These are phyloP conservation scores for Danionella dracula DNA, from an alignment of 2,797 vertebrate species.

Conservation along the genomic window DNA sequence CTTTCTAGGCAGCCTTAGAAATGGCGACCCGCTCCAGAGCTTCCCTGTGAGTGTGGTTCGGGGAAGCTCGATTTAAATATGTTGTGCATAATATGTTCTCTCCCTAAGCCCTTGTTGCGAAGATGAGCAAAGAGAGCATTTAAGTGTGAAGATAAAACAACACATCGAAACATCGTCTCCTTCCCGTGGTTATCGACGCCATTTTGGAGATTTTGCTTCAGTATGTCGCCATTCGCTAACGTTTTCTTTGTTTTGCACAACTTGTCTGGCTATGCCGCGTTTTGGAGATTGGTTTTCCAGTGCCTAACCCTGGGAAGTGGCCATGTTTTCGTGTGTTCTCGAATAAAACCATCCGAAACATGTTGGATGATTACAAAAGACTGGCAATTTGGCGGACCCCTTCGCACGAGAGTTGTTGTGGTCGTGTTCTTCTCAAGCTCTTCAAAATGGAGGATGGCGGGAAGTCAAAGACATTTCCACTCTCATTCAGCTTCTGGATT, in stretches of 20 bases:
- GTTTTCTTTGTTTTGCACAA: slow-evolving; percentile 39
- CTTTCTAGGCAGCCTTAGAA: slow-evolving; percentile 61
- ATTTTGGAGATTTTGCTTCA: slow-evolving; percentile 65
- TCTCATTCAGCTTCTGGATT: slow-evolving; percentile 17
- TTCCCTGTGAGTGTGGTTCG: slow-evolving; percentile 47
- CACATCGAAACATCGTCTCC: too few relatives aligned
- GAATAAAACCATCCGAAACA: too few relatives aligned
- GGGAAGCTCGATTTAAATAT: slow-evolving; percentile 55
- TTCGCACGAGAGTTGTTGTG: slow-evolving; percentile 61
- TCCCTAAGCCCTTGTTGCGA: slow-evolving; percentile 50
- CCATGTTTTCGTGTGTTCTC: slow-evolving; percentile 9
- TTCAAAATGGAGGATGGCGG: slow-evolving; percentile 65
- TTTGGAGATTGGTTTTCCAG: slow-evolving; percentile 2
- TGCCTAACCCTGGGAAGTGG: slow-evolving; percentile 19
- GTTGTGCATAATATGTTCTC: slow-evolving; percentile 62
- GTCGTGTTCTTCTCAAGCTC: slow-evolving; percentile 16
- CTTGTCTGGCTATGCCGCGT: not conserved
- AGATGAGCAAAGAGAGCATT: too few relatives aligned
- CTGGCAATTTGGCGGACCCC: too few relatives aligned
- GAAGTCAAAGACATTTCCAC: slow-evolving; percentile 16
- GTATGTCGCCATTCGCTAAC: slow-evolving; percentile 18
- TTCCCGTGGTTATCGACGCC: slow-evolving; percentile 57
- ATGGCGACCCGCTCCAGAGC: slow-evolving; percentile 50
- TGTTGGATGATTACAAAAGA: too few relatives aligned
- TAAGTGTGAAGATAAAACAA: too few relatives aligned